A percentile compares a stretch with the other conserved stretches of the same genome.
These are phyloP conservation scores for Formica selysi DNA, from an alignment of 1,140 invertebrate genomes.

Conservation along the genomic window DNA sequence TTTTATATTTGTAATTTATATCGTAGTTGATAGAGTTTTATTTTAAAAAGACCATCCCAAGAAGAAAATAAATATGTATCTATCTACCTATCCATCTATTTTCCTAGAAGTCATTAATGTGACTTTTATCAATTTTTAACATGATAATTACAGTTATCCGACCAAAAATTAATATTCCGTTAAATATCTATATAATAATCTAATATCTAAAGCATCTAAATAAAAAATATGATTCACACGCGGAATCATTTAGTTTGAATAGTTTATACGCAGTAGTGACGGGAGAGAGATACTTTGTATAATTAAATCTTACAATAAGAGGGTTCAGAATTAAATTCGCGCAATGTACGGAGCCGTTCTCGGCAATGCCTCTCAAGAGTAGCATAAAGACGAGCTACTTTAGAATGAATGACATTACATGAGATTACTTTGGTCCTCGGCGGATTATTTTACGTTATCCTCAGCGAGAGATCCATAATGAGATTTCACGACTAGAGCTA, in stretches of 20 bases:
- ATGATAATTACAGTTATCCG: too few species aligned
- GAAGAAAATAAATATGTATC: too few species aligned
- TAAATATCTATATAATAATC: not conserved
- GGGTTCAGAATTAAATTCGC: conserved; percentile 51
- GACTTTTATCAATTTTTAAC: too few species aligned
- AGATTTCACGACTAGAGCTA: conserved; percentile 41
- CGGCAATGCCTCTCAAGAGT: conserved; percentile 48
- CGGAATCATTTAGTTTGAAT: not conserved
- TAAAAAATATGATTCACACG: not conserved
- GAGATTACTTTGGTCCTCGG: conserved; percentile 53
- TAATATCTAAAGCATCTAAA: not conserved
- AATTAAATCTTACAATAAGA: conserved; percentile 56
- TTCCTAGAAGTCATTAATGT: too few species aligned
- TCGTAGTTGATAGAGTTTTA: too few species aligned
- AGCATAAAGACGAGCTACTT: conserved; percentile 51
- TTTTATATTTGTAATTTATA: too few species aligned
- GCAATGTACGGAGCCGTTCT: conserved; percentile 22
- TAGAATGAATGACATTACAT: conserved; percentile 49
- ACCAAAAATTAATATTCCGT: too few species aligned
- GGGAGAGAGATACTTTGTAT: not conserved
- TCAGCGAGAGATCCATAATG: conserved; percentile 34
- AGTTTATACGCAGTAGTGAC: not conserved
- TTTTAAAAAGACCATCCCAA: too few species aligned
- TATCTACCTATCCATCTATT: too few species aligned
- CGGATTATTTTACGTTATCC: conserved; percentile 46